Evolutionary conservation across 2,797 vertebrate species (phyloP), one percentile per base, ranked within the genome.

Genomic region (Eulemur albifrons): DNA sequence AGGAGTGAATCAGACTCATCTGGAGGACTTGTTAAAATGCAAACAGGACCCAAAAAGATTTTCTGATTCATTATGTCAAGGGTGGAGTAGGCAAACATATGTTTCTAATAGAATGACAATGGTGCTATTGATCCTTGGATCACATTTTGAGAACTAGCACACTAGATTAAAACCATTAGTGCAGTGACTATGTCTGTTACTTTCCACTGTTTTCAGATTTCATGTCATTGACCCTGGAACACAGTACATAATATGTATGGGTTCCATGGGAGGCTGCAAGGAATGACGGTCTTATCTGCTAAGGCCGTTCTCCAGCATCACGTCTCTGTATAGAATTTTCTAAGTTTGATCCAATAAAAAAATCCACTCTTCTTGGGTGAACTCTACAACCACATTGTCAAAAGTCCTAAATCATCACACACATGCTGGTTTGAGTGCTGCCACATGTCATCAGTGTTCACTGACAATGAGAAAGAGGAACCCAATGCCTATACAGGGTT

Each of bases 321-420:
- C 65, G 4, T 95, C 76, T 88, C 95, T 95, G 94, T 95, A 95
- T 12, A 97, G 86, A 32, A 67, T 72, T 73, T 81, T 96, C 82
- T 97, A 81, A 92, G 54, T 18, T 9, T 70, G 35, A 50, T 89
- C 72, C 81, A 97, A 45, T 54, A 95, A 83, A 18, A 72, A 83
- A 18, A 72, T 89, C 95, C 94, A 96, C 25, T 96, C 91, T 30
- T 96, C 91, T 30, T 82, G 88, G 23, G 95, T 95, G 87, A 97
- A 97, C 45, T 87, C 87, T 54, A 96, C 91, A 0, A 69, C 43
- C 80, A 95, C 93, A 80, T 86, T 93, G 32, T 93, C 50, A 35
- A 96, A 95, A 40, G 43, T 67, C 83, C 57, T 87, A 75, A 57
- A 87, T 23, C 32, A 80, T 70, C 81, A 86, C 57, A 86, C 57